Evolutionary conservation across 2,888 invertebrate species (phyloP).

Genomic region (Scelioninae gen. 2): DNA sequence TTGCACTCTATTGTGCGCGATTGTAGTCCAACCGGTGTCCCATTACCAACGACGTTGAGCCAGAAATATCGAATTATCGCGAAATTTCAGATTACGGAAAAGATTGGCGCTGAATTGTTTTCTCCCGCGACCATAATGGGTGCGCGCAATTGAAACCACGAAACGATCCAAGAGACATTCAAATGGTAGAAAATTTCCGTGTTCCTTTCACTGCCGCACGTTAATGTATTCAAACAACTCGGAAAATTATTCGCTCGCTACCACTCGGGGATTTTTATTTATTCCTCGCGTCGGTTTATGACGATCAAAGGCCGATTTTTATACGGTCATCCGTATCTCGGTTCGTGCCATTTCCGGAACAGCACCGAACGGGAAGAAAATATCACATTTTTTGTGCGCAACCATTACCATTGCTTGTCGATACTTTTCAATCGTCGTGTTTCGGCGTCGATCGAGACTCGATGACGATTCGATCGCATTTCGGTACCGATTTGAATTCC

Average conservation of each 20-base stretch:
- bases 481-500: constrained; percentile 23
- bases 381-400: background rate
- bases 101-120: constrained; percentile 54
- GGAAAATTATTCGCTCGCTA: constrained; percentile 33
- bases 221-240: constrained; percentile 45
- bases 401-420: background rate
- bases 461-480: constrained; percentile 14
- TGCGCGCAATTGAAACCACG: constrained; percentile 43
- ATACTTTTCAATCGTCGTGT: background rate
- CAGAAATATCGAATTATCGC: constrained; percentile 50
- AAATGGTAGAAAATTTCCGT: constrained; percentile 49
- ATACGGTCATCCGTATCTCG: too few relatives aligned
- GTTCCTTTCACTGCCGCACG: constrained; percentile 53
- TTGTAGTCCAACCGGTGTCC: constrained; percentile 25
- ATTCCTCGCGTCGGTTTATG: too few relatives aligned
- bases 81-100: constrained; percentile 55
- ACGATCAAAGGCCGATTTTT: too few relatives aligned
- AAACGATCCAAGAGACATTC: constrained; percentile 46
- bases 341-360: too few relatives aligned
- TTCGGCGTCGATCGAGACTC: constrained; percentile 8
- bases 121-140: constrained; percentile 46
- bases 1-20: constrained; percentile 43
- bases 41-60: constrained; percentile 31
- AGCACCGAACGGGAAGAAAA: too few relatives aligned
- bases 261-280: constrained; percentile 5